These are phyloP conservation scores for Lapara coniferarum DNA, from an alignment of 2,888 invertebrate genomes.

Conservation along the genomic window DNA sequence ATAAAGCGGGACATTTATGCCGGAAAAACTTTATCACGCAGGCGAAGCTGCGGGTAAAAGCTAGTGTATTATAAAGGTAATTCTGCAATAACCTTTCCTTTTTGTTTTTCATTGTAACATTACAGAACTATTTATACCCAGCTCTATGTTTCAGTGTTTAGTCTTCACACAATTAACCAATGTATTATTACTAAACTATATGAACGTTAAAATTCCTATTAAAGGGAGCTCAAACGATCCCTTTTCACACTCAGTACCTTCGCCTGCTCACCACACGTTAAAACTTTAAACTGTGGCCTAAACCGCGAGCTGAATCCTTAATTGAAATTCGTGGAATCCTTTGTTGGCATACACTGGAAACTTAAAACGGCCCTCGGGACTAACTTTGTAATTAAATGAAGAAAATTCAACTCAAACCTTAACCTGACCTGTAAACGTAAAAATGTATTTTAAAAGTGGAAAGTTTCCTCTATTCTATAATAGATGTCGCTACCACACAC, in stretches of 20 bases:
- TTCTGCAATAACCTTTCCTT: too few species aligned
- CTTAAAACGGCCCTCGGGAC: conserved; percentile 44
- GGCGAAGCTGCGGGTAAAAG: too few species aligned
- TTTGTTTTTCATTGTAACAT: too few species aligned
- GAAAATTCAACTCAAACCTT: not conserved
- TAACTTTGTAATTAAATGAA: conserved; percentile 34
- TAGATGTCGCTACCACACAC: conserved; percentile 57
- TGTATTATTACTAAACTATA: conserved; percentile 9
- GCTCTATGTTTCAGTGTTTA: not conserved
- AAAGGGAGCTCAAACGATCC: conserved; percentile 59
- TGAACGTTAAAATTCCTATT: conserved; percentile 38
- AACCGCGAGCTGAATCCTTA: conserved; percentile 52
- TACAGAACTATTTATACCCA: not conserved
- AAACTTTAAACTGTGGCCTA: conserved; percentile 61
- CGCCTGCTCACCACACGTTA: conserved; percentile 45
- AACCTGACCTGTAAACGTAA: not conserved
- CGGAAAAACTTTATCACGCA: too few species aligned
- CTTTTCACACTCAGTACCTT: conserved; percentile 51
- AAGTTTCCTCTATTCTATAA: conserved; percentile 49
- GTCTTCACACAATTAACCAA: conserved; percentile 2
- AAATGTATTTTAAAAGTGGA: not conserved
- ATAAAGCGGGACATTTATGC: too few species aligned
- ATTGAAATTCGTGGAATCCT: conserved; percentile 65
- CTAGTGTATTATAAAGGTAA: too few species aligned
- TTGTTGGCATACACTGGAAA: conserved; percentile 53